Base-by-base conservation (phyloP, 2,888 invertebrate species). In the Muscina levida region DNA sequence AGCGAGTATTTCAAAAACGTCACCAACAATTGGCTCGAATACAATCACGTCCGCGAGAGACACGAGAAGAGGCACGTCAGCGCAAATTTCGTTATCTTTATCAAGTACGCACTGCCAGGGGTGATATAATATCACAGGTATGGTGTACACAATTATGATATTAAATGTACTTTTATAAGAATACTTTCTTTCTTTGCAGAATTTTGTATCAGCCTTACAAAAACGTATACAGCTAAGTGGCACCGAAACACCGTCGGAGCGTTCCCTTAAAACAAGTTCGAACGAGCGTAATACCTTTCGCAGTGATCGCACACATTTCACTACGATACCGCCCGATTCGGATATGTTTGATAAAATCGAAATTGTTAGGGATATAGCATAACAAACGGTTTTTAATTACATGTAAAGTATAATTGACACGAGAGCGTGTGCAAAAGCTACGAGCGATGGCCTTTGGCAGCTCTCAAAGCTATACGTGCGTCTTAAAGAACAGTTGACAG, bases 81-180 rank as follows among this genome's bases (percentile, higher is more conserved):
- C 94, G 95, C 88, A 95, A 95, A 89, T 97, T 96, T 89, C 92
- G 97, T 83, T 97, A 97, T 88, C 91, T 97, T 83, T 97, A 97
- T 91, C 97, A 97, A 91, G 95, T 97, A 75, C 93, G 97, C 85
- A 95, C 97, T 8, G 95, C 96, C 31, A 96, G 97, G 85, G 97
- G 97, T 13, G 97, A 97, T 91, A 96, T 97, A 83, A 96, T 97
- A 84, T 95, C 96, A 84, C 96, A 97, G 94, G 96, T 95, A 88
- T 82, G 85, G n/a, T n/a, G n/a, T n/a, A n/a, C n/a, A n/a, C 26
- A 31, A 44, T 22, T 17, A 31, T 31, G 31, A 31, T 31, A 5
- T 31, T 5, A 31, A 31, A 48, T 17, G 5, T 15, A 5, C 48
- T 48, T 8, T 48, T 62, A 37, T n/a, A n/a, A n/a, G n/a, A n/a